phyloP scores from a whole-genome alignment of 2,113 vertebrate species.

The Piprites chloris region DNA sequence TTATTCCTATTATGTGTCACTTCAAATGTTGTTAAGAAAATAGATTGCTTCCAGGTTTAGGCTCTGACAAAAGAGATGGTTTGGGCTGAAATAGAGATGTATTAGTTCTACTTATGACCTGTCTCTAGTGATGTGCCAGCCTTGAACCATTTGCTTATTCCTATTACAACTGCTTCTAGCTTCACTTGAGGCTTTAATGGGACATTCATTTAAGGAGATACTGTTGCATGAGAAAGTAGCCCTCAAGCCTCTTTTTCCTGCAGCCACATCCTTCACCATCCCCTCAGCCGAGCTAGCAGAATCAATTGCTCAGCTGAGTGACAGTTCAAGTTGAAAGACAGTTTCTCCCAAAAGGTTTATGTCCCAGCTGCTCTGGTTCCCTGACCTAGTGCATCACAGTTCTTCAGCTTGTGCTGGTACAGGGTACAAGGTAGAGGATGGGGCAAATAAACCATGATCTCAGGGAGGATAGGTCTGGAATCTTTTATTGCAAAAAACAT shows the following conservation, averaged over 20 bases:
- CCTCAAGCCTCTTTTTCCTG: neutral
- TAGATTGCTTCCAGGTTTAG: neutral
- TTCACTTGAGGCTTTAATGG: neutral
- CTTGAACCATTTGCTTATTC: conserved; percentile 8
- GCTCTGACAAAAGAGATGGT: neutral
- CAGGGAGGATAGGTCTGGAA: neutral
- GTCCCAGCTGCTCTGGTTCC: neutral
- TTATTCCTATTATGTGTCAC: neutral
- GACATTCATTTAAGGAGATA: neutral
- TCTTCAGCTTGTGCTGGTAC: neutral
- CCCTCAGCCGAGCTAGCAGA: neutral
- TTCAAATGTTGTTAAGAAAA: conserved; percentile 2
- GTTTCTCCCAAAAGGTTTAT: neutral
- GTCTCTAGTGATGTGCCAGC: neutral
- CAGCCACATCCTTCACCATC: neutral
- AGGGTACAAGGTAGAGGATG: neutral
- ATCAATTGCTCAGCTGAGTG: neutral
- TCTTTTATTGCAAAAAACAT: neutral
- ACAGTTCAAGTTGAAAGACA: neutral
- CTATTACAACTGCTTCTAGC: neutral
- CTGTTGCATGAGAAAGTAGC: neutral
- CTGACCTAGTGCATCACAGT: neutral
- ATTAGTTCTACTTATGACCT: neutral
- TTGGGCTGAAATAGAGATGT: neutral
- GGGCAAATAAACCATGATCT: neutral